Conservation (phyloP, 2,113 vertebrate genomes). For the Macroglossus sobrinus region DNA sequence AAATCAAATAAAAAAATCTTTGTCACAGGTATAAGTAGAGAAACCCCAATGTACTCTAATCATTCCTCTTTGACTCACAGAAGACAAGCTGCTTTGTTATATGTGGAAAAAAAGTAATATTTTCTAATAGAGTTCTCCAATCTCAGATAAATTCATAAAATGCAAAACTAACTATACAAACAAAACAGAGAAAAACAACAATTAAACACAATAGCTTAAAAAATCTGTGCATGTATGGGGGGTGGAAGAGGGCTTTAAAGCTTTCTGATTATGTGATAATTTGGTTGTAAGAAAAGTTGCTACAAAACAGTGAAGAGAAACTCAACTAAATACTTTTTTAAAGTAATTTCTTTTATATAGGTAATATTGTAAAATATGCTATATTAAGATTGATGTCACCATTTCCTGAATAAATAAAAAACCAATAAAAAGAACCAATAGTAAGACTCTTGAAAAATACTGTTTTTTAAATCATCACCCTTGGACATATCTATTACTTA, state of each 20-base stretch:
- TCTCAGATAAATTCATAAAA: neutral
- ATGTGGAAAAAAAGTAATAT: neutral
- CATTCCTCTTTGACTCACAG: neutral
- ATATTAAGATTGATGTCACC: neutral
- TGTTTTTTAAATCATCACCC: neutral
- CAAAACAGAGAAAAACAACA: neutral
- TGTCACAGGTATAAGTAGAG: neutral
- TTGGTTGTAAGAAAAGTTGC: neutral
- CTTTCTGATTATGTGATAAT: neutral
- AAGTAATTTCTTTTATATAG: neutral
- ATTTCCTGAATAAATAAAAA: constrained; percentile 1
- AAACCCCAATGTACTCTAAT: neutral
- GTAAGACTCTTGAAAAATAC: neutral
- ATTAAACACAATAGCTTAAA: neutral
- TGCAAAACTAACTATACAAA: neutral
- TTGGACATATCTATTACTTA: neutral
- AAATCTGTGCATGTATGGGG: neutral
- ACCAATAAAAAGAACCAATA: neutral
- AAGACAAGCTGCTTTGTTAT: neutral
- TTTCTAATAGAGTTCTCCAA: neutral
- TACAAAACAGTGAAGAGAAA: neutral
- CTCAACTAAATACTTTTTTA: neutral
- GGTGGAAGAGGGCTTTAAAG: neutral
- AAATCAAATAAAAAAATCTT: neutral
- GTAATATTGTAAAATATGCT: neutral